Conservation (phyloP, 2,797 vertebrate genomes). For the Sebastes hubbsi region DNA sequence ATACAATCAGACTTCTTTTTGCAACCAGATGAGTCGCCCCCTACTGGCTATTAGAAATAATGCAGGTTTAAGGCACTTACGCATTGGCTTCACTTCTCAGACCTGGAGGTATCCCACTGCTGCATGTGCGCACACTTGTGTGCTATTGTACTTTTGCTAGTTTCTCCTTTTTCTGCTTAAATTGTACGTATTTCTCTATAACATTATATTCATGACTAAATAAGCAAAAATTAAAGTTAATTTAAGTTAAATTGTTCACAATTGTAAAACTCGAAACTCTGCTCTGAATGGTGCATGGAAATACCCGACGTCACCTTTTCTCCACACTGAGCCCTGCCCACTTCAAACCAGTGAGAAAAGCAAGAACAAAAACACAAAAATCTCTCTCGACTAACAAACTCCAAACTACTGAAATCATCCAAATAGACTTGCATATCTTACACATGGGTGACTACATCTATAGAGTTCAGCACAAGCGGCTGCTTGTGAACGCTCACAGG, state of each 20-base stretch:
- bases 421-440: slow-evolving; percentile 3
- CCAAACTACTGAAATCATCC: background rate
- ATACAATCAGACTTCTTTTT: background rate
- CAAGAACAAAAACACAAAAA: background rate
- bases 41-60: background rate
- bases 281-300: background rate
- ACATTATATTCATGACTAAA: background rate
- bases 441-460: background rate
- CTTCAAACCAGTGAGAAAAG: background rate
- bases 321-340: background rate
- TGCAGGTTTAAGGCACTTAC: background rate
- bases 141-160: too few relatives aligned
- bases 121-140: too few relatives aligned
- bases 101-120: background rate
- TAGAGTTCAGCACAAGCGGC: slow-evolving; percentile 9
- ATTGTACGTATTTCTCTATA: background rate
- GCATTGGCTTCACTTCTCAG: background rate
- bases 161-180: too few relatives aligned
- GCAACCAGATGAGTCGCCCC: background rate
- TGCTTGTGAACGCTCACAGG: slow-evolving; percentile 7
- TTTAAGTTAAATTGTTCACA: background rate
- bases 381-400: background rate
- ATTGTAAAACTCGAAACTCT: background rate
- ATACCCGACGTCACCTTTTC: background rate
- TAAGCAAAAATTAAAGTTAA: background rate